Conservation (phyloP, 2,113 vertebrate species). For the Pimephales promelas region DNA sequence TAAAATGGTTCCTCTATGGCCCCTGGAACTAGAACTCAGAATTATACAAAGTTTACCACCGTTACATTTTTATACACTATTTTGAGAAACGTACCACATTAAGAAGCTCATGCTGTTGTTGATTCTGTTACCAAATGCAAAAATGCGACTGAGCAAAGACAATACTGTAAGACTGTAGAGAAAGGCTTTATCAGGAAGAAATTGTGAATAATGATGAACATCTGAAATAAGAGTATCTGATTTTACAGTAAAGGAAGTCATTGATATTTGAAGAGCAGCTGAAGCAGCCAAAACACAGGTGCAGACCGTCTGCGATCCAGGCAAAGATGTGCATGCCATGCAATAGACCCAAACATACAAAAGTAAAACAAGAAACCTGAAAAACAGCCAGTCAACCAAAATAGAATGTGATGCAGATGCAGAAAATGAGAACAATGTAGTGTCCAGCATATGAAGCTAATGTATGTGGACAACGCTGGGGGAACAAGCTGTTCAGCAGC, state of each 20-base stretch:
- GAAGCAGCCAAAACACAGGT: slow-evolving; percentile 26
- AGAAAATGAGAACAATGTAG: background rate
- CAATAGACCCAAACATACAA: slow-evolving; percentile 5
- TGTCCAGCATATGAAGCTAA: background rate
- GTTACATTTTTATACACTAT: too few relatives aligned
- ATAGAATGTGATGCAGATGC: slow-evolving; percentile 11
- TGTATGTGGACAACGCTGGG: background rate
- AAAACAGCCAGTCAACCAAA: background rate
- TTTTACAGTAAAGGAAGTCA: slow-evolving; percentile 4
- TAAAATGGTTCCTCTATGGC: too few relatives aligned
- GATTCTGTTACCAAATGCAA: background rate
- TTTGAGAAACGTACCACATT: background rate
- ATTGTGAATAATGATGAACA: background rate
- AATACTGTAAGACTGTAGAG: background rate
- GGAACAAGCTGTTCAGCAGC: background rate
- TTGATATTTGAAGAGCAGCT: slow-evolving; percentile 30
- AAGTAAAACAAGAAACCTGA: slow-evolving; percentile 26
- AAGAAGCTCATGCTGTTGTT: background rate
- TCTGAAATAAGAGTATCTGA: slow-evolving; percentile 14
- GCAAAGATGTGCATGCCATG: slow-evolving; percentile 28
- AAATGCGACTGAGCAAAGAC: background rate
- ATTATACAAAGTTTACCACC: too few relatives aligned
- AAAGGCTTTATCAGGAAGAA: background rate
- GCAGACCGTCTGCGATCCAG: slow-evolving; percentile 1
- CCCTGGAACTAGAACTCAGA: too few relatives aligned